Conservation (phyloP, 2,113 vertebrate genomes). For the Oncorhynchus nerka region DNA sequence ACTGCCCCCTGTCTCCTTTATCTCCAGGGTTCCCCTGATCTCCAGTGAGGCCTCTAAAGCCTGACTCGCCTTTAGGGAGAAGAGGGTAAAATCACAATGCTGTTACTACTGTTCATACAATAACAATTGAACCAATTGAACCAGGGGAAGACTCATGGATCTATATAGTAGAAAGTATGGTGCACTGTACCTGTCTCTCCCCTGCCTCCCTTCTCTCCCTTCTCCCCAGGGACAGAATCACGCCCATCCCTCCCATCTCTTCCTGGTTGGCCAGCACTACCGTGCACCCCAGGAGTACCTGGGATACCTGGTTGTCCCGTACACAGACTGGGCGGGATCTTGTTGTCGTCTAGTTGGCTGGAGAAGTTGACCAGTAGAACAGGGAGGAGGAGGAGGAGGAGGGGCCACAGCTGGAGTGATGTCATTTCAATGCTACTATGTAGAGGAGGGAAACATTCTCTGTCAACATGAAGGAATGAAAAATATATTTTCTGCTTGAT, state of each 20-base stretch:
- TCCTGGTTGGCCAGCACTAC: conserved; percentile 84
- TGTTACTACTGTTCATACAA: not conserved
- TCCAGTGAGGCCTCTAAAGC: conserved; percentile 80
- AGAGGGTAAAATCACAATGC: not conserved
- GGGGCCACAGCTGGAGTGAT: conserved; percentile 59
- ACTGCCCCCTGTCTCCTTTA: conserved; percentile 76
- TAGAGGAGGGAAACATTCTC: conserved; percentile 1
- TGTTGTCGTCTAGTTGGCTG: conserved; percentile 85
- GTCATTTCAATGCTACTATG: conserved; percentile 63
- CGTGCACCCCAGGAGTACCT: conserved; percentile 84
- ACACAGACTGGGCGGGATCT: conserved; percentile 88
- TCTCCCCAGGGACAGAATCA: conserved; percentile 80
- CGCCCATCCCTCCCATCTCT: conserved; percentile 91
- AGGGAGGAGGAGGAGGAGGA: conserved; percentile 65
- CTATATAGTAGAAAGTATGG: no score
- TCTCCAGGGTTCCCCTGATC: conserved; percentile 75
- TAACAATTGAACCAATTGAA: no score
- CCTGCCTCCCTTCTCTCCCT: conserved; percentile 82
- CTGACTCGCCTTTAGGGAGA: conserved; percentile 66
- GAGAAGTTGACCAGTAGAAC: conserved; percentile 72
- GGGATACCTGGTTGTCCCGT: conserved; percentile 89
- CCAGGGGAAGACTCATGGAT: no score
- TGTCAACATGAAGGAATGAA: not conserved
- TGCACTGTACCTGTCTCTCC: conserved; percentile 77
- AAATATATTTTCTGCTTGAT: not conserved